phyloP scores from a whole-genome alignment of 2,113 vertebrate genomes.

The Thunnus maccoyii region DNA sequence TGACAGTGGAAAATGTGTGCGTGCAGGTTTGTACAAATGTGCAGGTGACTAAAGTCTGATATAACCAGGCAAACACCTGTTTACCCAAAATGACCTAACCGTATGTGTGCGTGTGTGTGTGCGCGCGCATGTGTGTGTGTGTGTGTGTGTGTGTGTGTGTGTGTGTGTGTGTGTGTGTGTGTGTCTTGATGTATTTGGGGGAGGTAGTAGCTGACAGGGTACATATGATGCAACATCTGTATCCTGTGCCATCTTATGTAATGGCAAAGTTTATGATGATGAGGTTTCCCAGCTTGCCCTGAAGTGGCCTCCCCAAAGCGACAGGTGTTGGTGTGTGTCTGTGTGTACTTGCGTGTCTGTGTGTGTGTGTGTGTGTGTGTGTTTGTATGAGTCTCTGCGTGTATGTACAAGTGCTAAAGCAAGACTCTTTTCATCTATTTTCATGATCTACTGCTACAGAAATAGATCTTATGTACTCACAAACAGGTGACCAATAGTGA shows the following conservation, averaged over 20 bases:
- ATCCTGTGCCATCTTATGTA: constrained; percentile 49
- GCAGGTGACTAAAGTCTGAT: constrained; percentile 21
- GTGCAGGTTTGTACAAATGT: background rate
- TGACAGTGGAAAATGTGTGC: constrained; percentile 26
- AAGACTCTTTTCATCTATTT: constrained; percentile 14
- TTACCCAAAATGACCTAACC: constrained; percentile 14
- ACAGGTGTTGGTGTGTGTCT: constrained; percentile 44
- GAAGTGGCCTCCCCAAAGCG: background rate
- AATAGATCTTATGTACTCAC: constrained; percentile 18
- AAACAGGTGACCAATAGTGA: constrained; percentile 8
- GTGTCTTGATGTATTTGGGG: background rate
- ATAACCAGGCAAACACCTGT: constrained; percentile 39
- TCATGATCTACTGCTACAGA: constrained; percentile 31
- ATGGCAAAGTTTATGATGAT: constrained; percentile 15
- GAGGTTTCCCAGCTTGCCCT: constrained; percentile 10
- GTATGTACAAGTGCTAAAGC: background rate
- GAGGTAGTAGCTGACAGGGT: background rate
- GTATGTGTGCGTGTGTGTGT: background rate
- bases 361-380: constrained; percentile 13
- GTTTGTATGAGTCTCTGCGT: background rate
- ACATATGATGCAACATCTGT: constrained; percentile 59
- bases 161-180: constrained; percentile 15
- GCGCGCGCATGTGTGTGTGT: background rate
- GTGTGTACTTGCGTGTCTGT: background rate
- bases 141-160: constrained; percentile 1